These are phyloP conservation scores for Sebastes taczanowskii DNA, from an alignment of 2,797 vertebrate species.

Conservation along the genomic window DNA sequence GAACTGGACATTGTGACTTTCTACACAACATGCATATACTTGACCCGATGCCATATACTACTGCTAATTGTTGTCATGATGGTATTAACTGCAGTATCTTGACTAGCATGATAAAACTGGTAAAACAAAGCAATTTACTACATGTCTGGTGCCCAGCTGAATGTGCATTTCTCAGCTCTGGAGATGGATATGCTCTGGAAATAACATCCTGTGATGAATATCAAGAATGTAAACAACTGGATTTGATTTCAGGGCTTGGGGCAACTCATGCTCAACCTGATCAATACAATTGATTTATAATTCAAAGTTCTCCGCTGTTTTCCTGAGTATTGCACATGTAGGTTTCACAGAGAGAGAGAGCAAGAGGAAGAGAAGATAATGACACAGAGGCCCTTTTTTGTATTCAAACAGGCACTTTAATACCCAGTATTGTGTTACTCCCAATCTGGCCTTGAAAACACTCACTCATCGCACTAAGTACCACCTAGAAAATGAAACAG, in stretches of 20 bases:
- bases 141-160: neutral
- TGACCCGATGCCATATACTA: neutral
- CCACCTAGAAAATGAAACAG: constrained; percentile 29
- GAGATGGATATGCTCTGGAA: neutral
- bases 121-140: neutral
- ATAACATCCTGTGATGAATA: constrained; percentile 10
- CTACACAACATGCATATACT: neutral
- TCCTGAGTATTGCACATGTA: neutral
- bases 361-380: neutral
- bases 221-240: constrained; percentile 30
- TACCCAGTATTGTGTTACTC: constrained; percentile 5
- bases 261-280: constrained; percentile 17
- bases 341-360: neutral
- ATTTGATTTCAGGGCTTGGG: constrained; percentile 35
- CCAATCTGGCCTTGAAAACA: constrained; percentile 19
- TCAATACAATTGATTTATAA: constrained; percentile 44
- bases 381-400: neutral
- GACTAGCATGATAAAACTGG: neutral
- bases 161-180: neutral
- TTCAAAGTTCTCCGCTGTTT: constrained; percentile 33
- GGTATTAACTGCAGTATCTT: neutral
- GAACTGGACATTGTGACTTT: neutral
- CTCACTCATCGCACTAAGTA: constrained; percentile 14
- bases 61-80: neutral
- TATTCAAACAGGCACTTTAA: constrained; percentile 12